phyloP scores from a whole-genome alignment of 2,797 vertebrate genomes.

The Spizella passerina region DNA sequence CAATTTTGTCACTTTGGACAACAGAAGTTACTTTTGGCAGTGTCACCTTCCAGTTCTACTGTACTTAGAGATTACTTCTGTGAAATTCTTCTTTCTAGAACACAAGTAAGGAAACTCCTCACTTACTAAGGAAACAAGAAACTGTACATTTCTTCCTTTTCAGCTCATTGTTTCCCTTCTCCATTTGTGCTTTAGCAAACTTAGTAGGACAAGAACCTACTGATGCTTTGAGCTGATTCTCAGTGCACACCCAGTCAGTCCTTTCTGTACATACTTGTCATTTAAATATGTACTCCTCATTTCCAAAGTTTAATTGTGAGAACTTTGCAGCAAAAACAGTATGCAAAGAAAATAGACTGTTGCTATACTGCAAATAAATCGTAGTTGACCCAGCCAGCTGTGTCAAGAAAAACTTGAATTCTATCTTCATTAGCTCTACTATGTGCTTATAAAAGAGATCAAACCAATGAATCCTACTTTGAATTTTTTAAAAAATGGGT shows the following conservation, averaged over 20 bases:
- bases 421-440: neutral
- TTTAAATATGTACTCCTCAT: neutral
- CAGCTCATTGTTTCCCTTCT: neutral
- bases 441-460: neutral
- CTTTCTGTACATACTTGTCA: neutral
- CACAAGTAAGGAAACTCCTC: neutral
- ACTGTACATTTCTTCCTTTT: neutral
- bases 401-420: neutral
- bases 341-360: neutral
- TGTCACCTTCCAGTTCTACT: neutral
- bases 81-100: neutral
- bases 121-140: neutral
- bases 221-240: neutral
- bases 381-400: neutral
- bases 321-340: neutral
- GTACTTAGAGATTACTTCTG: neutral
- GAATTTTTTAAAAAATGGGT: rapidly evolving
- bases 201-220: neutral
- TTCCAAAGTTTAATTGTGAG: neutral
- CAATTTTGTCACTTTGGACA: neutral
- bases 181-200: neutral
- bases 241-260: neutral
- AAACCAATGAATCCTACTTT: neutral
- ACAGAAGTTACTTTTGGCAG: neutral
- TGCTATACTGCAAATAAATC: neutral